Evolutionary conservation across 2,797 vertebrate genomes (phyloP).

Genomic region (Trichosurus vulpecula): DNA sequence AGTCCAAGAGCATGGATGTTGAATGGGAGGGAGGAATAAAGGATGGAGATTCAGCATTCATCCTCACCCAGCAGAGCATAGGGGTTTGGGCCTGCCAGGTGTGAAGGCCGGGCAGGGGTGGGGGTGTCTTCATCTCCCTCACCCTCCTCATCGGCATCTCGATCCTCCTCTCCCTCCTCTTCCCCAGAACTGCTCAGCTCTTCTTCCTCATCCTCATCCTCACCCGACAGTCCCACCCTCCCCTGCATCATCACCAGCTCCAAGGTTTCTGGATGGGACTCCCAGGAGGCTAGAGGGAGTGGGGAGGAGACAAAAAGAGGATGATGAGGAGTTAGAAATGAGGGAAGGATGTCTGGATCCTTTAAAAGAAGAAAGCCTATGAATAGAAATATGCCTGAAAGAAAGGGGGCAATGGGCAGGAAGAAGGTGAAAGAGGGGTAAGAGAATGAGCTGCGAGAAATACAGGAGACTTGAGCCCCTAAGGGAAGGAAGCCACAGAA

Average conservation of each 20-base stretch:
- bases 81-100: conserved; percentile 75
- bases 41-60: conserved; percentile 68
- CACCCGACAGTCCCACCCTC: conserved; percentile 76
- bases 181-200: conserved; percentile 91
- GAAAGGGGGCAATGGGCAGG: background rate
- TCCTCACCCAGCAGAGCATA: conserved; percentile 83
- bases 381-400: background rate
- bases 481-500: background rate
- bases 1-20: conserved; percentile 61
- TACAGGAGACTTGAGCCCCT: background rate
- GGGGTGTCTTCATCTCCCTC: conserved; percentile 80
- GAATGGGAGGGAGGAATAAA: background rate
- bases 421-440: background rate
- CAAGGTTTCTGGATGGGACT: conserved; percentile 88
- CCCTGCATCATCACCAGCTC: conserved; percentile 90
- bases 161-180: conserved; percentile 90
- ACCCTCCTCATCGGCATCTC: conserved; percentile 88
- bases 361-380: background rate
- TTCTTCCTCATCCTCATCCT: conserved; percentile 86
- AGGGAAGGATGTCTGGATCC: background rate
- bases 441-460: background rate
- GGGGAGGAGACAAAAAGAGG: conserved; percentile 37
- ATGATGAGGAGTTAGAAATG: background rate
- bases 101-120: conserved; percentile 50
- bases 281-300: conserved; percentile 87